These are phyloP conservation scores for Yponomeuta evonymella DNA, from an alignment of 2,888 invertebrate species.

Conservation along the genomic window DNA sequence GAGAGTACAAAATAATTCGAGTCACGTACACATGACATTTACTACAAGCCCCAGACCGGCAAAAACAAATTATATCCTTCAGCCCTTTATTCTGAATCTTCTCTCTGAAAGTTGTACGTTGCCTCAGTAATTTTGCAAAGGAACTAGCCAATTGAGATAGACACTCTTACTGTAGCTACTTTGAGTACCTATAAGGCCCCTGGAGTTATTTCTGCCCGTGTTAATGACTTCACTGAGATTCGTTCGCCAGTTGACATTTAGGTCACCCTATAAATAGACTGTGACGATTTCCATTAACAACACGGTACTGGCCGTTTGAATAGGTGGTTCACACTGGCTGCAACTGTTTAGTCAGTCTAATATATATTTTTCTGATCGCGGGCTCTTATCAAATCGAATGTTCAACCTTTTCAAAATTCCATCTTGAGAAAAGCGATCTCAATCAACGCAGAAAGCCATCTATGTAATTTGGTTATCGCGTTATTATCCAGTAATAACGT, in stretches of 20 bases:
- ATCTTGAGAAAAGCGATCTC: too few species aligned
- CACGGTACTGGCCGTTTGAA: background rate
- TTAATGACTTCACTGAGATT: conserved; percentile 55
- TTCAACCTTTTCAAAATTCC: too few species aligned
- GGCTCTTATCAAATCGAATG: too few species aligned
- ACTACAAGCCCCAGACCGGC: too few species aligned
- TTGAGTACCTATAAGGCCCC: background rate
- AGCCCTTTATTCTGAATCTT: background rate
- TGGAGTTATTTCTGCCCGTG: conserved; percentile 52
- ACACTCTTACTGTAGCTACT: background rate
- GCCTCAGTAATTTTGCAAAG: background rate
- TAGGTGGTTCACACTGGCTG: background rate
- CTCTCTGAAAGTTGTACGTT: background rate
- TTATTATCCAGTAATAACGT: too few species aligned
- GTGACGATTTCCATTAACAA: conserved; percentile 27
- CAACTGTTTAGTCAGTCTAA: background rate
- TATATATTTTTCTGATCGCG: background rate
- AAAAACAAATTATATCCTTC: background rate
- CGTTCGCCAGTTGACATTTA: conserved; percentile 52
- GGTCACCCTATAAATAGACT: conserved; percentile 49
- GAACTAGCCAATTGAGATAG: background rate
- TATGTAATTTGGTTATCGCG: too few species aligned
- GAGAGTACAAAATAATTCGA: too few species aligned
- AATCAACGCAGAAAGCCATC: too few species aligned
- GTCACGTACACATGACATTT: too few species aligned